A percentile compares a stretch with the other conserved stretches of the same genome.
phyloP scores from a whole-genome alignment of 2,888 invertebrate species.

The Napeogenes sylphis region DNA sequence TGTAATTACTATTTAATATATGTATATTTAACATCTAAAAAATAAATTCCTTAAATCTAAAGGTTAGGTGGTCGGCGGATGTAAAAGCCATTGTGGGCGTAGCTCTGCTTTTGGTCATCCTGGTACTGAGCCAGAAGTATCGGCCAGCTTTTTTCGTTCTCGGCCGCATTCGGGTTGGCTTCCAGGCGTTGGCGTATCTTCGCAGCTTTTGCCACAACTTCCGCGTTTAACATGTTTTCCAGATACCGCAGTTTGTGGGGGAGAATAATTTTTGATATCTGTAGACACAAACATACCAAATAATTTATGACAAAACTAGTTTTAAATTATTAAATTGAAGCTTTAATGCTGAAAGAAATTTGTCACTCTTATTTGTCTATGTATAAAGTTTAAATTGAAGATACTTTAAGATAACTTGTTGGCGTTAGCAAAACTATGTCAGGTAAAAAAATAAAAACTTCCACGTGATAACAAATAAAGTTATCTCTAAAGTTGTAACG shows the following conservation, averaged over 20 bases:
- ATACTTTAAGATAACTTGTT: too few species aligned
- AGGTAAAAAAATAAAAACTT: too few species aligned
- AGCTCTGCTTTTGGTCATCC: slow-evolving; percentile 43
- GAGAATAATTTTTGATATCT: slow-evolving; percentile 65
- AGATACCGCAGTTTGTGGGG: slow-evolving; percentile 67
- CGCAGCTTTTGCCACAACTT: slow-evolving; percentile 65
- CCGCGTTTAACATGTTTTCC: slow-evolving; percentile 69
- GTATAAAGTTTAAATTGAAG: too few species aligned
- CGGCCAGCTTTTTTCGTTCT: slow-evolving; percentile 63
- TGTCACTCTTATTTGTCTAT: background rate
- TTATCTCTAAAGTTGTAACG: too few species aligned
- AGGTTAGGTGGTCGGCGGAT: slow-evolving; percentile 45
- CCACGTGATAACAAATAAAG: too few species aligned
- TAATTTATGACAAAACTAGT: background rate
- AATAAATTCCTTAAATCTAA: slow-evolving; percentile 9
- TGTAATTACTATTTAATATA: too few species aligned
- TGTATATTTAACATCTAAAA: too few species aligned
- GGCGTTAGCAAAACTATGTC: too few species aligned
- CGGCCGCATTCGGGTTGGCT: slow-evolving; percentile 56
- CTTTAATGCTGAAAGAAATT: background rate
- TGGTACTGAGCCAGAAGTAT: slow-evolving; percentile 58
- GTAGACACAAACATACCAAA: slow-evolving; percentile 30
- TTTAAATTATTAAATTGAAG: background rate
- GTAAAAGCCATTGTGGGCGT: slow-evolving; percentile 42
- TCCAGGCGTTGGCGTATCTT: slow-evolving; percentile 62